phyloP scores from a whole-genome alignment of 2,797 vertebrate genomes.

The Urosaurus nigricauda region DNA sequence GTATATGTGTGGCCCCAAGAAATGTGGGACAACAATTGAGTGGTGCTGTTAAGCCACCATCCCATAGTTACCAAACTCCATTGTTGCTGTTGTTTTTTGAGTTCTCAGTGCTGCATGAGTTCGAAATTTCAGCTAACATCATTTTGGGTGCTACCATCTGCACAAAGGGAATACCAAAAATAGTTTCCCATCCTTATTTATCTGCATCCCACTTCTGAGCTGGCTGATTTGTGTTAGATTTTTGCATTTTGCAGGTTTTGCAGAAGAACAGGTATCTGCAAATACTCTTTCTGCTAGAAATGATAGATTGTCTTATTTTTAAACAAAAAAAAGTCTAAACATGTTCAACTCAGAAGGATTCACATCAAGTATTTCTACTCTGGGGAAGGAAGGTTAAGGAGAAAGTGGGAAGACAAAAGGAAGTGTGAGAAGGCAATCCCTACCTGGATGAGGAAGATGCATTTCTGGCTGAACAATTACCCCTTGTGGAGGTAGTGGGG shows the following conservation, averaged over 20 bases:
- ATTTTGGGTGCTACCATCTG: not conserved
- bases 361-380: not conserved
- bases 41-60: not conserved
- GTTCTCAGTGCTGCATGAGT: not conserved
- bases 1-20: not conserved
- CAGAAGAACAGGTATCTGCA: not conserved
- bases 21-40: not conserved
- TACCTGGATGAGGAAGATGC: conserved; percentile 94
- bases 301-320: not conserved
- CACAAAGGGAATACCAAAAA: not conserved
- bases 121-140: not conserved
- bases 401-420: not conserved
- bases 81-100: not conserved
- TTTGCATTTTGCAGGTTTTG: not conserved
- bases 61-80: too few relatives aligned
- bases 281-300: not conserved
- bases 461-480: conserved; percentile 98
- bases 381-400: not conserved
- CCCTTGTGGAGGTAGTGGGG: conserved; percentile 92
- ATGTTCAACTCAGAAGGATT: not conserved
- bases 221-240: not conserved
- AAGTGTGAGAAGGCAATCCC: conserved; percentile 41
- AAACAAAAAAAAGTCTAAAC: not conserved
- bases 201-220: not conserved
- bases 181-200: not conserved